A percentile compares a stretch with the other conserved stretches of the same genome.
phyloP scores from a whole-genome alignment of 2,888 invertebrate species.

The Macaria notata region DNA sequence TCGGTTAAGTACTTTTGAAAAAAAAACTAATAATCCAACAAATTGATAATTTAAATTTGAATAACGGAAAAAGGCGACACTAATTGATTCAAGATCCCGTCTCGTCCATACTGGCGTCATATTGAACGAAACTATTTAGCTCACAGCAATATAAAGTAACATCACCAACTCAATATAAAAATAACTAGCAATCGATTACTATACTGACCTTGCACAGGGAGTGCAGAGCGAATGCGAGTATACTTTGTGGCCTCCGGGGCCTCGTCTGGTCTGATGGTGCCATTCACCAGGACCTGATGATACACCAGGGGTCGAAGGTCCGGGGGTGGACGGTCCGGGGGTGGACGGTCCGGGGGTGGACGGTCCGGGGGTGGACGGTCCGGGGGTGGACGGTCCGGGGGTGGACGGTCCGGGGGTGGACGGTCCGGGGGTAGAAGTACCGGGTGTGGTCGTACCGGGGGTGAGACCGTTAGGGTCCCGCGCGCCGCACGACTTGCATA shows the following conservation, averaged over 20 bases:
- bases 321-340: constrained; percentile 14
- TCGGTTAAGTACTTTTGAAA: too few relatives aligned
- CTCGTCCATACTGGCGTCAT: too few relatives aligned
- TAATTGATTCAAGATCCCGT: too few relatives aligned
- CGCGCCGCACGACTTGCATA: constrained; percentile 85
- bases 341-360: constrained; percentile 12
- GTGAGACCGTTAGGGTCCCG: constrained; percentile 67
- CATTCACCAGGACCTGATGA: constrained; percentile 54
- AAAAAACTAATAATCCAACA: too few relatives aligned
- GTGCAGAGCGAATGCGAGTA: constrained; percentile 85
- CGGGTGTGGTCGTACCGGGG: constrained; percentile 21
- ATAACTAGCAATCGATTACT: neutral
- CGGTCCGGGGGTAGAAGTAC: constrained; percentile 9
- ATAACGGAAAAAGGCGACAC: too few relatives aligned
- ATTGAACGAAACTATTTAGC: too few relatives aligned
- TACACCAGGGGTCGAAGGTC: constrained; percentile 29
- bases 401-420: constrained; percentile 12
- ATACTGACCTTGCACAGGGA: constrained; percentile 85
- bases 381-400: constrained; percentile 10
- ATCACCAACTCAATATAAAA: too few relatives aligned
- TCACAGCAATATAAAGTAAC: neutral
- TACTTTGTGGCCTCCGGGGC: constrained; percentile 74
- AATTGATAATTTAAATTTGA: too few relatives aligned
- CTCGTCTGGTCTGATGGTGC: constrained; percentile 78
- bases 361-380: constrained; percentile 16